A percentile compares a stretch with the other conserved stretches of the same genome.
phyloP scores from a whole-genome alignment of 92 coral and sea anemone genomes.

The Phenganax stokvisi region DNA sequence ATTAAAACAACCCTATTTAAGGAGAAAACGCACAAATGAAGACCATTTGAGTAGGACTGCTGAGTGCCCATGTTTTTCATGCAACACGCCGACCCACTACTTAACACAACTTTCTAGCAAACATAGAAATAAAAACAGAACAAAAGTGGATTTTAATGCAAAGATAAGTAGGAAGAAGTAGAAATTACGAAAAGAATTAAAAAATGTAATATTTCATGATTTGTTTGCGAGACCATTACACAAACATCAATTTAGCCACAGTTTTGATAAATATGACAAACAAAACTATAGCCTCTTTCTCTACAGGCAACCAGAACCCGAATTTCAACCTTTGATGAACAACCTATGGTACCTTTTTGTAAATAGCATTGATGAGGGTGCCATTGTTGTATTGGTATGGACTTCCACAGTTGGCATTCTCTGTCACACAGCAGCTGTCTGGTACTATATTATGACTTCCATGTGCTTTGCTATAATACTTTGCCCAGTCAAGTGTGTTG shows the following conservation, averaged over 20 bases:
- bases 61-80: no score
- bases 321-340: neutral
- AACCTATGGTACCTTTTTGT: constrained; percentile 4
- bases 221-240: no score
- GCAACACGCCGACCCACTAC: no score
- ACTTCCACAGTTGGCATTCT: constrained; percentile 13
- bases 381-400: constrained; percentile 19
- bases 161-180: no score
- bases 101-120: no score
- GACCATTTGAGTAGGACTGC: no score
- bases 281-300: neutral
- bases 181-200: no score
- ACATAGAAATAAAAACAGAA: no score
- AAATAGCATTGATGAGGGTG: constrained; percentile 12
- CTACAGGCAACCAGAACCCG: no score
- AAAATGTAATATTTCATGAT: no score
- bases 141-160: no score
- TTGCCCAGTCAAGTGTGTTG: constrained; percentile 7
- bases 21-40: no score
- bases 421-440: constrained; percentile 37
- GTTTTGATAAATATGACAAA: neutral
- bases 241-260: neutral
- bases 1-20: constrained; percentile 29
- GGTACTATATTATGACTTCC: constrained; percentile 30
- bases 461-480: neutral